phyloP scores from a whole-genome alignment of 2,888 invertebrate species.

The Agapostemon virescens region DNA sequence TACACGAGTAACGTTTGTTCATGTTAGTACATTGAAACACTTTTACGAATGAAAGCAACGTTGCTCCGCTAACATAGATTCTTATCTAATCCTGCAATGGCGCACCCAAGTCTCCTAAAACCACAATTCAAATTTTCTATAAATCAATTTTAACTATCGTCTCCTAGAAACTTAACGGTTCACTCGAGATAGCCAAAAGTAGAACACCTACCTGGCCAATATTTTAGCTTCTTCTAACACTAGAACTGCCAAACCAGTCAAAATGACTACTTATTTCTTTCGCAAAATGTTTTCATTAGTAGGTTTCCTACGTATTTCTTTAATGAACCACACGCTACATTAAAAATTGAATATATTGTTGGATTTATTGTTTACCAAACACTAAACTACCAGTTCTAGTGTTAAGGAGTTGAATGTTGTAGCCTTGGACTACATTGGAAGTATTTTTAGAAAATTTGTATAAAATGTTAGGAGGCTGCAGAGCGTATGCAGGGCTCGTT shows the following conservation, averaged over 20 bases:
- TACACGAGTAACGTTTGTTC: not conserved
- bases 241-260: too few species aligned
- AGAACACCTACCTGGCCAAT: not conserved
- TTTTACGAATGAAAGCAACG: not conserved
- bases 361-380: too few species aligned
- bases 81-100: not conserved
- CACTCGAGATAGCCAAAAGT: not conserved
- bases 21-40: not conserved
- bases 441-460: not conserved
- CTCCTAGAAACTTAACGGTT: not conserved
- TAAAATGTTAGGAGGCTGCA: not conserved
- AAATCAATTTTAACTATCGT: too few species aligned
- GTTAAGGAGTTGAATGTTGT: not conserved
- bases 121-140: not conserved
- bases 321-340: too few species aligned
- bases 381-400: too few species aligned
- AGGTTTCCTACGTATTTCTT: too few species aligned
- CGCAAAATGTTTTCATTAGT: too few species aligned
- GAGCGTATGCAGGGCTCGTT: not conserved
- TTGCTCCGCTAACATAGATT: not conserved
- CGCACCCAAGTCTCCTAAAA: not conserved
- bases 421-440: slow-evolving; percentile 2
- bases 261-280: too few species aligned
- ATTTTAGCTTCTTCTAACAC: too few species aligned
- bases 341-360: too few species aligned